Base-by-base conservation (phyloP, 1,140 invertebrate species). In the Bradysia coprophila region DNA sequence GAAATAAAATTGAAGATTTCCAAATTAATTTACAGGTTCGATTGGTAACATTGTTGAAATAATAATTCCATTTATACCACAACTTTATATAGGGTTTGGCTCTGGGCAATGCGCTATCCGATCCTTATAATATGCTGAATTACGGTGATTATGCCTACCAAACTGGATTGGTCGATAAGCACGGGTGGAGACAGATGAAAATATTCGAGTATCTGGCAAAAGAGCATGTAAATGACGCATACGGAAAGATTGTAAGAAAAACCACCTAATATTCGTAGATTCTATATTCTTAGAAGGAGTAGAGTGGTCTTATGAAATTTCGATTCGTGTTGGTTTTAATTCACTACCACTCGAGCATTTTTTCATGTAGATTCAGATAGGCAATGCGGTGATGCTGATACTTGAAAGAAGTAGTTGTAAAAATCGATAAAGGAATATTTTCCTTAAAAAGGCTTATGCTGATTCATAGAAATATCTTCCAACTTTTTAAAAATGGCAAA, bases 21-120 rank as follows among this genome's bases (percentile, higher is more conserved):
- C 73, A 78, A 3, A 77, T 78, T 48, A 52, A 82, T 0, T 92
- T 53, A 87, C 86, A 1, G 87, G 91, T 81, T 55, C 84, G 87
- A 64, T 54, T 84, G 0, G 57, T 76, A 10, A 90, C 89, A 54
- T 76, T 81, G 6, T 73, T 81, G 48, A 85, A 84, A 61, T 68
- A 92, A 13, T 3, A 16, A 4, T 34, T 89, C 83, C 54, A 77
- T 82, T 51, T 57, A 84, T n/a, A n/a, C n/a, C n/a, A n/a, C n/a
- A n/a, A n/a, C n/a, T 34, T 86, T 87, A 1, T 33, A 4, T 16
- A 45, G 40, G 66, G 65, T 4, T 31, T 81, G 40, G 73, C 73
- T 5, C 72, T 81, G 46, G 78, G 76, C 0, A 75, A 78, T 59
- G 77, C 72, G 3, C 67, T 76, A 18, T 70, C 64, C 54, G 77